A percentile compares a stretch with the other conserved stretches of the same genome.
Conservation (phyloP, 2,797 vertebrate species). For the Geotrypetes seraphini region DNA sequence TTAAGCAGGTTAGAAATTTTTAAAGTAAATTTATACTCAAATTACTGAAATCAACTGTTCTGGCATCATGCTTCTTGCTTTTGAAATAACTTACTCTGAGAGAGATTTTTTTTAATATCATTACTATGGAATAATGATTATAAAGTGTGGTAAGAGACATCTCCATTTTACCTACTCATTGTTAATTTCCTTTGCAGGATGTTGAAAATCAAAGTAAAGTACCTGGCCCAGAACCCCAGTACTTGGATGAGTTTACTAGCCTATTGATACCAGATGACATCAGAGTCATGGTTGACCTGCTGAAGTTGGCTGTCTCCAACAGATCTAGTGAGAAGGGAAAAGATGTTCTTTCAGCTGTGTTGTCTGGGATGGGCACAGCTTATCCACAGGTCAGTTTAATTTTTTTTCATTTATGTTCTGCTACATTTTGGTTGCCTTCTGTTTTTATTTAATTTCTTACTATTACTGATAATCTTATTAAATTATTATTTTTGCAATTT, state of each 20-base stretch:
- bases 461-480: background rate
- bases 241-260: constrained; percentile 91
- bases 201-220: constrained; percentile 85
- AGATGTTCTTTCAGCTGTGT: constrained; percentile 87
- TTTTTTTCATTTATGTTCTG: background rate
- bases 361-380: constrained; percentile 93
- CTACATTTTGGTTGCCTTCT: background rate
- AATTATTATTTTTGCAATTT: too few species aligned
- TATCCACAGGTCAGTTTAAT: constrained; percentile 87
- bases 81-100: too few species aligned
- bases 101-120: background rate
- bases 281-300: constrained; percentile 85
- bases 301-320: constrained; percentile 87
- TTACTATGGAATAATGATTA: background rate
- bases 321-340: constrained; percentile 84
- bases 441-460: background rate
- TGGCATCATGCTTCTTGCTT: too few species aligned
- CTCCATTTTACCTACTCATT: background rate
- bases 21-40: too few species aligned
- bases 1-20: too few species aligned
- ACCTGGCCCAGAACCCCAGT: constrained; percentile 83
- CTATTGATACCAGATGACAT: constrained; percentile 89
- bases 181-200: constrained; percentile 55
- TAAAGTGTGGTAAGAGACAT: background rate
- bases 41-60: too few species aligned